Conservation (phyloP, 92 coral and sea anemone genomes). For the Siderastrea siderea region DNA sequence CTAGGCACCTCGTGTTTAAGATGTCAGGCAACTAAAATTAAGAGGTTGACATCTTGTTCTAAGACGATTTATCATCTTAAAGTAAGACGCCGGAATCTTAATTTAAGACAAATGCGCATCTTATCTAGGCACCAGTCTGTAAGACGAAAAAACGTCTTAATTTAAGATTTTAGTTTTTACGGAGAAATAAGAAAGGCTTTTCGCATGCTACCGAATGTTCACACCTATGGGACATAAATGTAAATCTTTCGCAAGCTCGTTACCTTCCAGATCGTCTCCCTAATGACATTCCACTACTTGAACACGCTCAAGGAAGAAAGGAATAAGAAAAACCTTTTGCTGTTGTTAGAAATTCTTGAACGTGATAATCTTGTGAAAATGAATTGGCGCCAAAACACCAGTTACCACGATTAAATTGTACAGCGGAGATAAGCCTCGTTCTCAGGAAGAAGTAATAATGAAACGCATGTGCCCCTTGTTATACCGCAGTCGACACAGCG, state of each 20-base stretch:
- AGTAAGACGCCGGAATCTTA: no score
- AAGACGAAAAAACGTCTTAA: no score
- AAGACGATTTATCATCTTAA: no score
- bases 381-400: constrained; percentile 63
- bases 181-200: no score
- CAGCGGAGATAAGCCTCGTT: constrained; percentile 29
- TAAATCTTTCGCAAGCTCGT: background rate
- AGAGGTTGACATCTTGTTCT: no score
- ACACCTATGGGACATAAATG: constrained; percentile 11
- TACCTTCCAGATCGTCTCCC: constrained; percentile 82
- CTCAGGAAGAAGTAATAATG: background rate
- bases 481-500: no score
- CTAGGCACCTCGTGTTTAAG: no score
- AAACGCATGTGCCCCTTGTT: background rate
- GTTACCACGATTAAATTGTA: constrained; percentile 2
- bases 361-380: background rate
- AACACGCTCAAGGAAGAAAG: constrained; percentile 1
- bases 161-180: no score
- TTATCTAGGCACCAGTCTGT: no score
- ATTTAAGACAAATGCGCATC: no score
- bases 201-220: no score
- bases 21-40: no score
- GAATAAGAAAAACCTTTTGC: background rate
- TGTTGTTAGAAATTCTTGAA: background rate
- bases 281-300: constrained; percentile 62